These are phyloP conservation scores for Lophura nycthemera DNA, from an alignment of 2,113 vertebrate genomes.

Conservation along the genomic window DNA sequence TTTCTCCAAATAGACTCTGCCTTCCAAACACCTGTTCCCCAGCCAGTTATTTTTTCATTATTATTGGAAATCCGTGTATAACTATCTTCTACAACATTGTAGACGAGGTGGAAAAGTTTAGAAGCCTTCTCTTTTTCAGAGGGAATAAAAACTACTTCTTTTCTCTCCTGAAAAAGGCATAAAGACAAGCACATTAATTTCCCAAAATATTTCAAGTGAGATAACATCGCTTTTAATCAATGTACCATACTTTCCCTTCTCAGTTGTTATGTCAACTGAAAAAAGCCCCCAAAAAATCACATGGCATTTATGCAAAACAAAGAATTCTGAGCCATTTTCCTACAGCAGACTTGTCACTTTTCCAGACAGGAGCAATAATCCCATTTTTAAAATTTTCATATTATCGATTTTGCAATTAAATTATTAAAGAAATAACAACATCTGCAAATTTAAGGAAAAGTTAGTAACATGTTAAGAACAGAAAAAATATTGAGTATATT, in stretches of 20 bases:
- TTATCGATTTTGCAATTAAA: not conserved
- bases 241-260: not conserved
- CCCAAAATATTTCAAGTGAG: not conserved
- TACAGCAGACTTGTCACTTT: not conserved
- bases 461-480: not conserved
- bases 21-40: slow-evolving; percentile 89
- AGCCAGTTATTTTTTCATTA: slow-evolving; percentile 81
- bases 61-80: slow-evolving; percentile 87
- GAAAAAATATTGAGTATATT: not conserved
- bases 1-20: slow-evolving; percentile 89
- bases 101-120: slow-evolving; percentile 85
- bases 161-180: slow-evolving; percentile 71
- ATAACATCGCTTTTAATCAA: not conserved
- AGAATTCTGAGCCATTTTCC: not conserved
- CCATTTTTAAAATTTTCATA: not conserved
- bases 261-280: not conserved
- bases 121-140: slow-evolving; percentile 86
- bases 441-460: not conserved
- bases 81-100: slow-evolving; percentile 83
- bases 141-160: slow-evolving; percentile 85
- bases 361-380: not conserved
- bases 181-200: not conserved
- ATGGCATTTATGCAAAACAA: not conserved
- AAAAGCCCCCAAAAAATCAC: not conserved
- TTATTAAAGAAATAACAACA: not conserved